phyloP scores from a whole-genome alignment of 2,113 vertebrate species.

The Oncorhynchus masou region DNA sequence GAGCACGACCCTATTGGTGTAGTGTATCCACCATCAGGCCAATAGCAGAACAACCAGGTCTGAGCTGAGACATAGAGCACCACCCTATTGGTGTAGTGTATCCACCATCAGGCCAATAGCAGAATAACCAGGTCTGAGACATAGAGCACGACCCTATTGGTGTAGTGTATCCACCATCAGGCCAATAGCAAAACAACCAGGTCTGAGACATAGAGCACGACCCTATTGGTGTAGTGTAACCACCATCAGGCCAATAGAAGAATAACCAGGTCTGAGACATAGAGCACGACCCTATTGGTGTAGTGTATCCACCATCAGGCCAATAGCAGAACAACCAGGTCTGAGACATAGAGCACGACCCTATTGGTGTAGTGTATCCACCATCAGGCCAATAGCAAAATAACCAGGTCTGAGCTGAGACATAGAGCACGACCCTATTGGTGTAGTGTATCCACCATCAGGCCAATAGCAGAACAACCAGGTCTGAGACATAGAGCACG shows the following conservation, averaged over 20 bases:
- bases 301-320: too few relatives aligned
- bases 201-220: conserved; percentile 49
- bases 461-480: not conserved
- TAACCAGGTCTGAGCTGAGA: too few relatives aligned
- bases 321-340: conserved; percentile 19
- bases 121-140: too few relatives aligned
- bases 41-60: conserved; percentile 20
- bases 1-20: too few relatives aligned
- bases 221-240: conserved; percentile 58
- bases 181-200: conserved; percentile 2
- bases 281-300: too few relatives aligned
- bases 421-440: too few relatives aligned
- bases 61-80: conserved; percentile 50
- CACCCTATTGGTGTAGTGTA: conserved; percentile 57
- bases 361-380: conserved; percentile 59
- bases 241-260: conserved; percentile 57
- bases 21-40: too few relatives aligned
- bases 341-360: conserved; percentile 47
- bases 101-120: conserved; percentile 56
- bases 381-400: conserved; percentile 56
- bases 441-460: too few relatives aligned
- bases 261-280: too few relatives aligned
- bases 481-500: conserved; percentile 49
- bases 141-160: too few relatives aligned
- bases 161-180: too few relatives aligned